Conservation (phyloP, 2,113 vertebrate species). For the Marmota flaviventris region DNA sequence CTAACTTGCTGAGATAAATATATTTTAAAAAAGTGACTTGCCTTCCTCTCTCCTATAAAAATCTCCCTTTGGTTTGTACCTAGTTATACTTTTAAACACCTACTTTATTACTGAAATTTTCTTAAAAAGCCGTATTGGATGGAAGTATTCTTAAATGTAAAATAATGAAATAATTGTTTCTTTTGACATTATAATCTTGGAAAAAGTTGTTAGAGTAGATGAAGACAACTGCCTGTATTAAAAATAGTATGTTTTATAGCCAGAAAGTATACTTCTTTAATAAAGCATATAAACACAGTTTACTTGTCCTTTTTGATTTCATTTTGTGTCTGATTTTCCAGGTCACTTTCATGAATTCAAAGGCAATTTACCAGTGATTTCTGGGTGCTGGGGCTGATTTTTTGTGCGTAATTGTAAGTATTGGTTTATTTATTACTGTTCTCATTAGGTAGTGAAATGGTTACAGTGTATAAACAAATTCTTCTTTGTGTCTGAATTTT, state of each 20-base stretch:
- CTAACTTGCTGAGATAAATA: slow-evolving; percentile 69
- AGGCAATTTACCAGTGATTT: slow-evolving; percentile 95
- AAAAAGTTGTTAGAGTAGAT: slow-evolving; percentile 82
- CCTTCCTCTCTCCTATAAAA: slow-evolving; percentile 44
- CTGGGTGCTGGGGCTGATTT: slow-evolving; percentile 96
- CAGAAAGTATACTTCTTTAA: slow-evolving; percentile 71
- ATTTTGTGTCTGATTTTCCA: slow-evolving; percentile 87
- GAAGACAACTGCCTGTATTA: slow-evolving; percentile 63
- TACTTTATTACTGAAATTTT: slow-evolving; percentile 77
- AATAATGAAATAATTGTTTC: slow-evolving; percentile 85
- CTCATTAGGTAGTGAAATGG: slow-evolving; percentile 26
- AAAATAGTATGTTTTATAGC: slow-evolving; percentile 70
- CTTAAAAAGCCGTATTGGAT: slow-evolving; percentile 74
- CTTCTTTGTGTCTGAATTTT: slow-evolving; percentile 22
- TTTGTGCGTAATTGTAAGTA: slow-evolving; percentile 97
- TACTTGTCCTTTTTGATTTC: slow-evolving; percentile 72
- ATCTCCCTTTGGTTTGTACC: slow-evolving; percentile 74
- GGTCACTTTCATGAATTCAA: slow-evolving; percentile 99
- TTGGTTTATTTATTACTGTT: slow-evolving; percentile 80
- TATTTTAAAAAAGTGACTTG: slow-evolving; percentile 49
- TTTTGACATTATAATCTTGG: slow-evolving; percentile 82
- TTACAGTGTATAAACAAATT: slow-evolving; percentile 47
- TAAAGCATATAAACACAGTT: slow-evolving; percentile 44
- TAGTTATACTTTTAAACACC: slow-evolving; percentile 77
- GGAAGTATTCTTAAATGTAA: slow-evolving; percentile 78